Evolutionary conservation across 1,140 invertebrate species (phyloP), one percentile per base, ranked within the genome.

Genomic region (Brachionus koreanus): DNA sequence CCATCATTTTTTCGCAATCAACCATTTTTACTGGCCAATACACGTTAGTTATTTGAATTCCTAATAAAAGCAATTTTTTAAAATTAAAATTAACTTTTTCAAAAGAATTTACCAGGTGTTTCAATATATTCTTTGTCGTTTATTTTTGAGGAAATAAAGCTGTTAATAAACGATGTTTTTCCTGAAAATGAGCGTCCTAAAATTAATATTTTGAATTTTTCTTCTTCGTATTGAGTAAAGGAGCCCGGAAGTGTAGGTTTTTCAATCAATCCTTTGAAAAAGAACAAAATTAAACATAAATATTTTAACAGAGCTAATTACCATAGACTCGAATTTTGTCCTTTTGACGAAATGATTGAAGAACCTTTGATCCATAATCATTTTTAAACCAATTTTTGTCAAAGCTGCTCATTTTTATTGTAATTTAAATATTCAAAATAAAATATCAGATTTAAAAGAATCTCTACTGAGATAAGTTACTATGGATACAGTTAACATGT

Each of bases 1-100:
- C 35, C 19, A 42, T 19, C 23, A 61, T 37, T 79, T 79, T 79
- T 29, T 79, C 61, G 2, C 35, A 61, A 19, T 79, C 33, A 5
- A 37, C 3, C 76, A 61, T 79, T 63, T 79, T 79, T 39, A 79
- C 76, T 12, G 76, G 76, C 76, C 76, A 79, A 61, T 61, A 79
- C 12, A 79, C 35, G 37, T 43, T 57, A 25, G 46, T 61, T 5
- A 79, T 65, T 57, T 79, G 76, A n/a, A 79, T 79, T 5, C 76
- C 76, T 74, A 23, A 5, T 10, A 72, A 72, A 35, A 39, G 19
- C n/a, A 16, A 19, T 0, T 16, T 4, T 33, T 0, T 19, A 43
- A 42, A 19, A 39, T 39, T 13, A 0, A 65, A 65, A 33, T 13
- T 33, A 6, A 4, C 12, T 29, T 65, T 65, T 13, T 5, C 13